Percentiles rank a stretch among this genome's conserved stretches.
Conservation (phyloP, 92 coral and sea anemone genomes). For the Phymanthus crucifer region DNA sequence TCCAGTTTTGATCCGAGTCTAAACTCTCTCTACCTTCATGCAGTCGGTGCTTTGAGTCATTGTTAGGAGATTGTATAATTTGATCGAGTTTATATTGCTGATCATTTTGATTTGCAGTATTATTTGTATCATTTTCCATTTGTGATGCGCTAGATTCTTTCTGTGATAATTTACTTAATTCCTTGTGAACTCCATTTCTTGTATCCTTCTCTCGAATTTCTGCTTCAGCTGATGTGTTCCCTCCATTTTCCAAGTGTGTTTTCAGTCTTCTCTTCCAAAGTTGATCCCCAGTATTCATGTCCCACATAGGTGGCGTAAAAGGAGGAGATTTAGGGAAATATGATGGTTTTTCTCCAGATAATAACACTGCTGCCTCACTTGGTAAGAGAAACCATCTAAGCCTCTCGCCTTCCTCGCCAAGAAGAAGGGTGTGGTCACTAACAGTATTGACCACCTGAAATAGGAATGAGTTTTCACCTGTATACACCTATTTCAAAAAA, state of each 20-base stretch:
- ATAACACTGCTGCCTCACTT: slow-evolving; percentile 79
- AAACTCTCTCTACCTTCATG: neutral
- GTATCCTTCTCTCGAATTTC: neutral
- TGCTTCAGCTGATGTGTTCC: neutral
- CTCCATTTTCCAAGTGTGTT: neutral
- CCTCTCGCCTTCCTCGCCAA: slow-evolving; percentile 82
- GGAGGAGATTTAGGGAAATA: slow-evolving; percentile 72
- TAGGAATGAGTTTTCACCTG: no score
- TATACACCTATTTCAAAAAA: no score
- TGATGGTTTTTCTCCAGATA: slow-evolving; percentile 54
- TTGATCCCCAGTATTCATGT: neutral
- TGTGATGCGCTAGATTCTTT: neutral
- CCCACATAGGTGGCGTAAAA: slow-evolving; percentile 76
- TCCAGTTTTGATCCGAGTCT: neutral
- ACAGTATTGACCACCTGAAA: slow-evolving; percentile 55
- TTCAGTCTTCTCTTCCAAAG: neutral
- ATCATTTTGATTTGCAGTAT: neutral
- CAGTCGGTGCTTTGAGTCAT: neutral
- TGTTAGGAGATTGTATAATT: neutral
- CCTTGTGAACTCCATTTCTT: neutral
- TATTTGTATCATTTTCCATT: neutral
- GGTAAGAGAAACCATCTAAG: slow-evolving; percentile 94
- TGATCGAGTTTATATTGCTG: neutral
- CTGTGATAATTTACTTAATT: neutral
- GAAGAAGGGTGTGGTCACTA: slow-evolving; percentile 83